Base-by-base conservation (phyloP, 2,797 vertebrate genomes). In the Buphagus erythrorhynchus region DNA sequence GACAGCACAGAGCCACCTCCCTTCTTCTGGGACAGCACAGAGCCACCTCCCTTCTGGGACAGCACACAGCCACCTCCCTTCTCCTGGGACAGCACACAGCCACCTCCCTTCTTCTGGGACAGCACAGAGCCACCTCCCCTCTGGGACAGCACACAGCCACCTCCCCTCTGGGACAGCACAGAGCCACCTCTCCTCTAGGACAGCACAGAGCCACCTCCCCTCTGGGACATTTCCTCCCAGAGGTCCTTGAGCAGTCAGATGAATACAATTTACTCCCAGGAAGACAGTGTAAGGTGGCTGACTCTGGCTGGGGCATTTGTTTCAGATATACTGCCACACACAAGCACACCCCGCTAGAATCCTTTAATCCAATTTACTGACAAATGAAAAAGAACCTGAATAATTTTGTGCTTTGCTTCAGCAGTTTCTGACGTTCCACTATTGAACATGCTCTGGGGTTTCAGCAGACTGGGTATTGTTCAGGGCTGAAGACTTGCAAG, bases 321-420 rank as follows among this genome's bases (percentile, higher is more conserved):
- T 95, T 85, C 29, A 65, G 75, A 57, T 35, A 65, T 3, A 52
- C 25, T 15, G 67, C 24, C 51, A 54, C 28, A 59, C 49, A 80
- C 35, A 78, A 66, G 58, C 42, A 55, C 9, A 46, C 18, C 19
- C 20, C 0, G 0, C 25, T 11, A 72, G 73, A 91, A 90, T 72
- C 54, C 42, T 67, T 84, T 86, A 63, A 93, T 74, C 62, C 38
- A 73, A 72, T 86, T 84, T 73, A 49, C 59, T 88, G 90, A 55
- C 46, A 94, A 86, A 88, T 54, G 51, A 73, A 93, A 88, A 83
- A 76, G 43, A 68, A 86, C 46, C 31, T 78, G 66, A 92, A 90
- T 73, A 82, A 85, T 79, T 79, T 38, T 71, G 43, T 67, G 61
- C 45, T 95, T 88, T 58, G 42, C 67, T 95, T 88, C 59, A 72